A percentile compares a stretch with the other conserved stretches of the same genome.
phyloP scores from a whole-genome alignment of 2,797 vertebrate genomes.

The Clarias laeviceps region DNA sequence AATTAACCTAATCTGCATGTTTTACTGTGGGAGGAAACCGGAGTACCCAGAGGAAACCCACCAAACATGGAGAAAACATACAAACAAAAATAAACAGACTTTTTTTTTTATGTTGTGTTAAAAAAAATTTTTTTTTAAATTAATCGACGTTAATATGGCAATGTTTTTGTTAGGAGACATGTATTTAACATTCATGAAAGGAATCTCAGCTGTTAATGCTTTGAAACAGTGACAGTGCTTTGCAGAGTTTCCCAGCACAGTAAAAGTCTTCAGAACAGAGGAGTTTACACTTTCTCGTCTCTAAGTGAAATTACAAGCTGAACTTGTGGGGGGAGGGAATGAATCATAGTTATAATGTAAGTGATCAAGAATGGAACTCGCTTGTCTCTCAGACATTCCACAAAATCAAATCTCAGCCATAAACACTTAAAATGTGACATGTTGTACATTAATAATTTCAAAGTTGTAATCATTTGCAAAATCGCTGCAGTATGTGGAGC shows the following conservation, averaged over 20 bases:
- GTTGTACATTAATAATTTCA: not conserved
- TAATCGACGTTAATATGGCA: not conserved
- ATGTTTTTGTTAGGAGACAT: not conserved
- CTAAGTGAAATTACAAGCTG: not conserved
- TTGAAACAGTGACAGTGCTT: not conserved
- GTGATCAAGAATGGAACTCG: not conserved
- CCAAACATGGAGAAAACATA: too few species aligned
- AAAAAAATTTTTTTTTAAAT: too few species aligned
- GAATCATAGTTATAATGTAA: not conserved
- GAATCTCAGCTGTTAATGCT: not conserved
- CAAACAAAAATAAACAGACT: not conserved
- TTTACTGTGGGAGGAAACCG: too few species aligned
- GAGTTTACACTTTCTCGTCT: not conserved
- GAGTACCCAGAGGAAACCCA: too few species aligned
- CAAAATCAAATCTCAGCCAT: not conserved
- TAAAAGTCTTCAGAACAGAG: not conserved
- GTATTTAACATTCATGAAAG: conserved; percentile 4
- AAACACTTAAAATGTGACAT: not conserved
- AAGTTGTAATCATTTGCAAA: not conserved
- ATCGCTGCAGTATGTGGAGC: not conserved
- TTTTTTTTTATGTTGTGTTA: not conserved
- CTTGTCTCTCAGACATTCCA: not conserved
- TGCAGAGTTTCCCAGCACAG: not conserved
- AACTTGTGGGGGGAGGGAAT: too few species aligned
- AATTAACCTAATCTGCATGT: too few species aligned